Evolutionary conservation across 2,113 vertebrate genomes (phyloP).

Genomic region (Cheirogaleus medius): DNA sequence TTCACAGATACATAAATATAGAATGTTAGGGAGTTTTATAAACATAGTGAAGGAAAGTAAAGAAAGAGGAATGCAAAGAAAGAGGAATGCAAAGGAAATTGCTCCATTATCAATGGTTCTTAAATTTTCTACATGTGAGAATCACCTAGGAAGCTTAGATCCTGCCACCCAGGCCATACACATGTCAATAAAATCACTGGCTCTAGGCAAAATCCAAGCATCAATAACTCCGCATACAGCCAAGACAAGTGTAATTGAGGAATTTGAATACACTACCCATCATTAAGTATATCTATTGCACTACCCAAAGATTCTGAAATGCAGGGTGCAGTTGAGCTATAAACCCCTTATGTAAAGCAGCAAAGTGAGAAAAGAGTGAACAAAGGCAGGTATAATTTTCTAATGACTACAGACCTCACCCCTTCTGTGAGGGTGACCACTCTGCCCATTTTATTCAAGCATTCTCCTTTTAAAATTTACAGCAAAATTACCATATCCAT

Average conservation of each 20-base stretch:
- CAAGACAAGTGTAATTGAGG: too few species aligned
- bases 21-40: not conserved
- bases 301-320: not conserved
- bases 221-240: not conserved
- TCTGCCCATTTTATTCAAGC: not conserved
- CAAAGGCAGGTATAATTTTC: not conserved
- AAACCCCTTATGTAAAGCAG: not conserved
- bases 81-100: not conserved
- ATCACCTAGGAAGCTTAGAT: not conserved
- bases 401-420: not conserved
- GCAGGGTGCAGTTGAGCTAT: not conserved
- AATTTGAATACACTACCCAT: not conserved
- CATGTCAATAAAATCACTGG: not conserved
- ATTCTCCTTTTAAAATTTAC: not conserved
- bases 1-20: not conserved
- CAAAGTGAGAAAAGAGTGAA: not conserved
- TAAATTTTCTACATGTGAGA: not conserved
- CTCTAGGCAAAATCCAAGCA: not conserved
- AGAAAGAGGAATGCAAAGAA: not conserved
- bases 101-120: not conserved
- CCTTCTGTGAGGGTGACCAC: not conserved
- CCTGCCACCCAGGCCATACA: too few species aligned
- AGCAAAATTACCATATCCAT: not conserved
- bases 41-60: not conserved
- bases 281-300: not conserved